These are phyloP conservation scores for Thereva nobilitata DNA, from an alignment of 2,888 invertebrate species.

Conservation along the genomic window DNA sequence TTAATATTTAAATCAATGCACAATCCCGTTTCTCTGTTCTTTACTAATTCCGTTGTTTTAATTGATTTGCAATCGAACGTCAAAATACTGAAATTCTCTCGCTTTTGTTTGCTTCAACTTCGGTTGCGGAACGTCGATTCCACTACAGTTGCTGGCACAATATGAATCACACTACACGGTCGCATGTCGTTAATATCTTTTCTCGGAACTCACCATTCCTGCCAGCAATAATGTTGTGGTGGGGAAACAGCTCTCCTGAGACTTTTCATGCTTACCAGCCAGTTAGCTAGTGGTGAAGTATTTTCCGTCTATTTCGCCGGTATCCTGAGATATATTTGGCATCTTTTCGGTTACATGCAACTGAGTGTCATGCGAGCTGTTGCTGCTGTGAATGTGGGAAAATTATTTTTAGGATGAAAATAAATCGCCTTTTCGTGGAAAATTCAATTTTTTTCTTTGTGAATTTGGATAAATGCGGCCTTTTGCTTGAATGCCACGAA, in stretches of 20 bases:
- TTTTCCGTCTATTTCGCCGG: slow-evolving; percentile 5
- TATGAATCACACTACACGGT: slow-evolving; percentile 19
- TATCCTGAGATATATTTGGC: slow-evolving; percentile 11
- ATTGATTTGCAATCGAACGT: no score
- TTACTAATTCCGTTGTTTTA: no score
- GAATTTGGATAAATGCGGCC: no score
- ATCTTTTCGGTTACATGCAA: neutral
- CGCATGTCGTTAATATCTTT: slow-evolving; percentile 25
- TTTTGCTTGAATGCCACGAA: no score
- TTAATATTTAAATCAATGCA: no score
- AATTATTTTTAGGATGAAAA: no score
- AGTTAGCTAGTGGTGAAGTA: neutral
- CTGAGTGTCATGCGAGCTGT: no score
- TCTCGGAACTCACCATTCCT: neutral
- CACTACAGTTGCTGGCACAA: slow-evolving; percentile 21
- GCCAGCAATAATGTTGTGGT: slow-evolving; percentile 9
- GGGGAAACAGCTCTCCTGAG: slow-evolving; percentile 10
- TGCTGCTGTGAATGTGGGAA: no score
- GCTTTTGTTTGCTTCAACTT: slow-evolving; percentile 2
- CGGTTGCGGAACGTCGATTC: slow-evolving; percentile 11
- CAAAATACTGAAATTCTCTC: no score
- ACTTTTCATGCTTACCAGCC: neutral
- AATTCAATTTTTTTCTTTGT: no score
- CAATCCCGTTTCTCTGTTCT: no score
- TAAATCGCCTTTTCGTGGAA: no score